Evolutionary conservation across 2,113 vertebrate species (phyloP).

Genomic region (Hyaena hyaena): DNA sequence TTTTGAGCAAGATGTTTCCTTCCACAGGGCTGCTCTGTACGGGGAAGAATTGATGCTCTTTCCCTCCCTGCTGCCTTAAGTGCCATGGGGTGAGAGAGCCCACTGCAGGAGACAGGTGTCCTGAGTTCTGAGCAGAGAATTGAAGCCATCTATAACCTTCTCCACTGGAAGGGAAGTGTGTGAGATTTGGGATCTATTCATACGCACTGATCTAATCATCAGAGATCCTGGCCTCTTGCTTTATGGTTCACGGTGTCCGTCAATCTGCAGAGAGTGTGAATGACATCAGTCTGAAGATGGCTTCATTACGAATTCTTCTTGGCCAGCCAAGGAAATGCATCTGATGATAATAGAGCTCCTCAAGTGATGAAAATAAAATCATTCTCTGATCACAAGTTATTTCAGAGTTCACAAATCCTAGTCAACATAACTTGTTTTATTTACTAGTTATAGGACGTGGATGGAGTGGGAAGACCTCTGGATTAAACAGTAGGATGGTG

Average conservation of each 20-base stretch:
- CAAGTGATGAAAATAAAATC: neutral
- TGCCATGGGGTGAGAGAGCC: neutral
- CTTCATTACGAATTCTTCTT: neutral
- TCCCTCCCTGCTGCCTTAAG: neutral
- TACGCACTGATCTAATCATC: neutral
- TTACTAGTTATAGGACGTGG: neutral
- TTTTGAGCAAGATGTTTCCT: neutral
- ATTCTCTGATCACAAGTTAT: neutral
- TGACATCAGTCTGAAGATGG: neutral
- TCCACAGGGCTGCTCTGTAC: neutral
- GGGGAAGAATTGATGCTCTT: neutral
- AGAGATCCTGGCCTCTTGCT: neutral
- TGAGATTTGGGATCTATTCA: neutral
- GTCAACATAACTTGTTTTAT: neutral
- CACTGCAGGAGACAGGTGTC: neutral
- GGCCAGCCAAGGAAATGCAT: neutral
- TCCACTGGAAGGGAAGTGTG: neutral
- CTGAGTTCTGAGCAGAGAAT: neutral
- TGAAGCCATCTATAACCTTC: neutral
- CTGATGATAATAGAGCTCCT: neutral
- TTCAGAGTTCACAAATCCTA: neutral
- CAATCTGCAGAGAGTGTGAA: neutral
- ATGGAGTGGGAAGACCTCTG: neutral
- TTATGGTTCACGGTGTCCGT: neutral
- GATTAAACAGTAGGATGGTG: neutral